A percentile compares a stretch with the other conserved stretches of the same genome.
Conservation (phyloP, 2,797 vertebrate species). For the Tenualosa thibaudeaui region DNA sequence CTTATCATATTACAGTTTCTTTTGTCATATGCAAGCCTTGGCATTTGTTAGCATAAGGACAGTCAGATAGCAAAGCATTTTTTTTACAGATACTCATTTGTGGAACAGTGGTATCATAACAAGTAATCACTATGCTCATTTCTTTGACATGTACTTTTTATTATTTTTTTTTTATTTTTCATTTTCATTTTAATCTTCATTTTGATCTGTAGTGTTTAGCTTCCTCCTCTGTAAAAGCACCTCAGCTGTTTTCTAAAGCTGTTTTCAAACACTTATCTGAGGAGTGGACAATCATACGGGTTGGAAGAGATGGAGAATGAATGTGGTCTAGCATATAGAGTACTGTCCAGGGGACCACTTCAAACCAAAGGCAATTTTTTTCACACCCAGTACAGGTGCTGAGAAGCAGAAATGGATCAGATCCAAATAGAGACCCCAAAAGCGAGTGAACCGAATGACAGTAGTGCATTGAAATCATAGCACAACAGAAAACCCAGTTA, state of each 20-base stretch:
- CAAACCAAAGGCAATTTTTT: background rate
- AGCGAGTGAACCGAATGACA: background rate
- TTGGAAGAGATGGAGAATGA: background rate
- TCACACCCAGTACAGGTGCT: background rate
- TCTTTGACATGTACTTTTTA: slow-evolving; percentile 49
- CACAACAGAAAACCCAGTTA: background rate
- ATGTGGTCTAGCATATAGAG: background rate
- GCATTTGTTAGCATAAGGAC: background rate
- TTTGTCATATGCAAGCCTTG: slow-evolving; percentile 39
- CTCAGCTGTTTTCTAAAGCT: background rate
- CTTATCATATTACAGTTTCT: slow-evolving; percentile 84
- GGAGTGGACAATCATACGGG: background rate
- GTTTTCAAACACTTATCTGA: background rate
- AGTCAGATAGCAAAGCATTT: slow-evolving; percentile 31
- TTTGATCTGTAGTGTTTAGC: background rate
- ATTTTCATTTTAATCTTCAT: slow-evolving; percentile 33
- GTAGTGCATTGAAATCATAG: background rate
- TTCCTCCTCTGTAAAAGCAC: background rate
- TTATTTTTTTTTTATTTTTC: slow-evolving; percentile 45
- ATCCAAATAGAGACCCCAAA: background rate
- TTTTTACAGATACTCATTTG: background rate
- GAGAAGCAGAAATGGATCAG: background rate
- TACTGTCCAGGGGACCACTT: background rate
- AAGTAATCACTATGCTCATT: background rate
- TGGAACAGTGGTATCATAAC: background rate